A percentile compares a stretch with the other conserved stretches of the same genome.
Evolutionary conservation across 2,888 invertebrate genomes (phyloP).

Genomic region (Erebia palarica): DNA sequence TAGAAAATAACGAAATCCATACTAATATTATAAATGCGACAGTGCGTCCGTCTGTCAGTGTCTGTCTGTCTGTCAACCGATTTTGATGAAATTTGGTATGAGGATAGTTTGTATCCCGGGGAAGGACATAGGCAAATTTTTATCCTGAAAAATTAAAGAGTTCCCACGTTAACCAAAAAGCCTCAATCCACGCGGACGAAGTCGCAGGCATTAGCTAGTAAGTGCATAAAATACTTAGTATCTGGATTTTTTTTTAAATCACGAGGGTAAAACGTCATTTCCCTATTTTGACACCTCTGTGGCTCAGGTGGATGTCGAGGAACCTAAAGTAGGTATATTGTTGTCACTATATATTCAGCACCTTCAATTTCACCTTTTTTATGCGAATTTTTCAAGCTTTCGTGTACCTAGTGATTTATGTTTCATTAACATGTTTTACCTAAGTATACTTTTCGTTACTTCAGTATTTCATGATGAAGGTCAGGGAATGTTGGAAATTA

Average conservation of each 20-base stretch:
- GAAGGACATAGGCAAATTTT: no score
- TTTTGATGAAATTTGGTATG: no score
- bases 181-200: background rate
- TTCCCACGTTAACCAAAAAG: background rate
- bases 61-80: no score
- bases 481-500: constrained; percentile 32
- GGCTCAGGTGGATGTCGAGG: constrained; percentile 41
- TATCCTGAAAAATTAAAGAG: background rate
- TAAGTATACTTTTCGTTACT: constrained; percentile 55
- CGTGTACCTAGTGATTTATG: constrained; percentile 70
- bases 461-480: constrained; percentile 39
- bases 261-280: background rate
- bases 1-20: no score
- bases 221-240: background rate
- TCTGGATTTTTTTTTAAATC: no score
- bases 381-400: constrained; percentile 55
- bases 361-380: constrained; percentile 64
- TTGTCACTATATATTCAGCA: constrained; percentile 53
- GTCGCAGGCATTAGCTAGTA: background rate
- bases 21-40: no score
- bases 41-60: no score
- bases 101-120: no score
- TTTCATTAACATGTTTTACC: constrained; percentile 69
- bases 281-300: constrained; percentile 10
- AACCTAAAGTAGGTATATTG: constrained; percentile 48